These are phyloP conservation scores for Hypsibius dujardini DNA, from an alignment of 1,140 invertebrate genomes.

Conservation along the genomic window DNA sequence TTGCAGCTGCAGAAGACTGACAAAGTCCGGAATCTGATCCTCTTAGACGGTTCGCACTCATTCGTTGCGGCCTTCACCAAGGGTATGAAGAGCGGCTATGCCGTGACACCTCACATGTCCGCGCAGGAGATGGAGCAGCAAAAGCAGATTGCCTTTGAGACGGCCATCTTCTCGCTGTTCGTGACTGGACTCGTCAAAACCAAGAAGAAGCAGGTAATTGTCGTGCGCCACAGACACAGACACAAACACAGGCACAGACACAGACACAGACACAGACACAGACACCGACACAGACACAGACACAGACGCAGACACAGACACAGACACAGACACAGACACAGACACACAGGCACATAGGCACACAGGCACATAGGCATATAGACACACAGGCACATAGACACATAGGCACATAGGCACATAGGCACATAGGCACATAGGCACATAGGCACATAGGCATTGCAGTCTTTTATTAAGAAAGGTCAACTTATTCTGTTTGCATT, in stretches of 20 bases:
- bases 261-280: too few relatives aligned
- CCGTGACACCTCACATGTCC: slow-evolving; percentile 26
- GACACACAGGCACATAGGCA: too few relatives aligned
- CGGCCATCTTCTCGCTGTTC: background rate
- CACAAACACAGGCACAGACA: too few relatives aligned
- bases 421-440: background rate
- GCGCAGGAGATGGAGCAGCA: slow-evolving; percentile 28
- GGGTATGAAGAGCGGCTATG: slow-evolving; percentile 40
- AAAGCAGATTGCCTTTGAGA: slow-evolving; percentile 26
- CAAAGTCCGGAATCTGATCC: slow-evolving; percentile 38
- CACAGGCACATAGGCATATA: too few relatives aligned
- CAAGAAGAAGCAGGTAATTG: slow-evolving; percentile 33
- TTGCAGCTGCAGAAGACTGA: slow-evolving; percentile 50
- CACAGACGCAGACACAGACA: too few relatives aligned
- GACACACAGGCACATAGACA: too few relatives aligned
- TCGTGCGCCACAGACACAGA: too few relatives aligned
- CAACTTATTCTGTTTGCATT: background rate
- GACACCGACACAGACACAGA: too few relatives aligned
- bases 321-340: too few relatives aligned
- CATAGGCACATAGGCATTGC: background rate
- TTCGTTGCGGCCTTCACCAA: slow-evolving; percentile 62
- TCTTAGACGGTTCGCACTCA: slow-evolving; percentile 78
- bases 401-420: too few relatives aligned
- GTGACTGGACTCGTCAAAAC: slow-evolving; percentile 15
- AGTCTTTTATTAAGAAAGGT: background rate